phyloP scores from a whole-genome alignment of 2,797 vertebrate species.

The Gorsachius magnificus region DNA sequence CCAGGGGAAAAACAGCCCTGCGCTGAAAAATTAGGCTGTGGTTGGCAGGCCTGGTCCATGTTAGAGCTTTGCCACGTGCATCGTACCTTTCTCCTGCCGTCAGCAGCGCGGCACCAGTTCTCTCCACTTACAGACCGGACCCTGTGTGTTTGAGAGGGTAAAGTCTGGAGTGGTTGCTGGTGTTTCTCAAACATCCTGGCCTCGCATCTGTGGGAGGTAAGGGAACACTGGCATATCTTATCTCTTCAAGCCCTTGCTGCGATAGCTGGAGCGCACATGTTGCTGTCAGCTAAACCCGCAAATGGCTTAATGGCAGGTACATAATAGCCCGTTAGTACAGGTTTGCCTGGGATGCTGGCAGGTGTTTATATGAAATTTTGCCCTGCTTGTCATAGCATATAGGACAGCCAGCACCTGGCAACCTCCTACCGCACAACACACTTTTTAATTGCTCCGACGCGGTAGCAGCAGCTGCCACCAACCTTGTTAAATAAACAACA shows the following conservation, averaged over 20 bases:
- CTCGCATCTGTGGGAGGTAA: background rate
- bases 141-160: background rate
- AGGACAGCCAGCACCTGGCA: constrained; percentile 76
- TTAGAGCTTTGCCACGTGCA: accelerated
- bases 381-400: constrained; percentile 49
- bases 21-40: background rate
- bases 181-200: background rate
- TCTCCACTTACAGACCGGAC: background rate
- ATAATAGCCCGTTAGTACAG: constrained; percentile 62
- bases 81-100: accelerated
- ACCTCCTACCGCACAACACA: constrained; percentile 55
- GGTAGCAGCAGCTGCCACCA: constrained; percentile 42
- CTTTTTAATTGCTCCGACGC: constrained; percentile 70
- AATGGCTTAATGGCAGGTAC: constrained; percentile 64
- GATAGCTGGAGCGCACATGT: background rate
- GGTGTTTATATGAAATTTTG: constrained; percentile 73
- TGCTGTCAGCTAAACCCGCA: constrained; percentile 57
- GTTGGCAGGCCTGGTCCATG: background rate
- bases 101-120: background rate
- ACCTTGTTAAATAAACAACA: constrained; percentile 75
- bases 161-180: background rate
- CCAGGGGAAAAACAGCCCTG: background rate
- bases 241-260: background rate
- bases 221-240: background rate
- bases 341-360: constrained; percentile 69